Evolutionary conservation across 2,888 invertebrate genomes (phyloP), one percentile per base, ranked within the genome.

Genomic region (Platypus cylindrus): DNA sequence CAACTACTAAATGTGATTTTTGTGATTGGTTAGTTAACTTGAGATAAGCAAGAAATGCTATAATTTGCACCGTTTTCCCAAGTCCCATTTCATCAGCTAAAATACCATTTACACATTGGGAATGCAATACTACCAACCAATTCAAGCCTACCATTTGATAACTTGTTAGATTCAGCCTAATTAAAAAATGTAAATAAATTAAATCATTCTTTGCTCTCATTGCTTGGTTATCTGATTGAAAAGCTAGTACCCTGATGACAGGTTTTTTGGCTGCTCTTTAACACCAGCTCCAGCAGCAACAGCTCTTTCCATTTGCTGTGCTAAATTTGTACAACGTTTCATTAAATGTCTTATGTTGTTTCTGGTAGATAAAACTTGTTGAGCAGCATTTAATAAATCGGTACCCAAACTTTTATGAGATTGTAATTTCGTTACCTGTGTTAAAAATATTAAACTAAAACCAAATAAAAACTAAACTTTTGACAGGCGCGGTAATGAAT

Each of bases 11-110:
- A 65, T 94, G 93, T 0, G 91, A 87, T 8, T 79, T 83, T 41
- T 67, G 68, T 2, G 72, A 68, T 27, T 76, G 72, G 1, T 75
- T 75, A 0, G 75, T 73, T 55, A 93, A 85, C 60, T 89, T 82
- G 11, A 95, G 65, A 56, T 93, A 83, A 0, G 90, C 84, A 1
- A 93, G 67, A 62, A 91, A 91, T 0, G 91, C 77, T 44, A 93
- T 89, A n/a, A 90, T 80, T 60, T 93, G 91, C 43, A 93, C 78
- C 0, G 93, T 93, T 64, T 93, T 93, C 3, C 91, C 91, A 2
- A 93, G 65, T 1, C 91, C 91, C 95, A 97, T 97, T 67, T 97
- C 95, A 59, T 97, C 95, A 0, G 94, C 95, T 43, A 97, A 66
- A 51, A 97, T 94, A 1, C 91, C 91, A 53, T 94, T 94, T 25